Percentiles rank a stretch among this genome's conserved stretches.
Conservation (phyloP, 2,113 vertebrate genomes). For the Abramis brama region DNA sequence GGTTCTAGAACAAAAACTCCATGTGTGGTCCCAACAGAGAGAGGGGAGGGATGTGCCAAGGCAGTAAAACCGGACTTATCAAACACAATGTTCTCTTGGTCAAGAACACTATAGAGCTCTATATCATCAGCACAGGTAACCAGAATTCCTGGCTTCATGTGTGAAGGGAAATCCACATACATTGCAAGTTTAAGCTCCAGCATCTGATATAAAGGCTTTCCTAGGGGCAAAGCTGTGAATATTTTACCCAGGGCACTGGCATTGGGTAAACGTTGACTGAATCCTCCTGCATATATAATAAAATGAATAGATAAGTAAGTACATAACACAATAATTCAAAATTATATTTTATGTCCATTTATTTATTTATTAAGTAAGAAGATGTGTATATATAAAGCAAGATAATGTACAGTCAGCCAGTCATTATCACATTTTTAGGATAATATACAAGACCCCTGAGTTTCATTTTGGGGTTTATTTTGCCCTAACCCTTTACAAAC, state of each 20-base stretch:
- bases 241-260: constrained; percentile 94
- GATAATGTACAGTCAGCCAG: too few relatives aligned
- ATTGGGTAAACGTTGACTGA: constrained; percentile 90
- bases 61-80: constrained; percentile 88
- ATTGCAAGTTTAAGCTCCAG: constrained; percentile 93
- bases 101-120: constrained; percentile 83
- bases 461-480: background rate
- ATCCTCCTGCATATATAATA: constrained; percentile 79
- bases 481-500: background rate
- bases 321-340: too few relatives aligned
- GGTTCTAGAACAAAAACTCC: constrained; percentile 90
- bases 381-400: too few relatives aligned
- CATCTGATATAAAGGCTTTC: constrained; percentile 89
- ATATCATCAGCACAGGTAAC: constrained; percentile 91
- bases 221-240: constrained; percentile 87
- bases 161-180: constrained; percentile 88
- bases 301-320: background rate
- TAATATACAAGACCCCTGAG: background rate
- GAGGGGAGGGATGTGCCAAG: constrained; percentile 86
- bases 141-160: constrained; percentile 88
- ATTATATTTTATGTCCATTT: too few relatives aligned
- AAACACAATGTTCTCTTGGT: constrained; percentile 71
- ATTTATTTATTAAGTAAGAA: too few relatives aligned
- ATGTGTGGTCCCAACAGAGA: constrained; percentile 84
- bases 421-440: background rate